Conservation (phyloP, 2,888 invertebrate genomes). For the Morpho achilles region DNA sequence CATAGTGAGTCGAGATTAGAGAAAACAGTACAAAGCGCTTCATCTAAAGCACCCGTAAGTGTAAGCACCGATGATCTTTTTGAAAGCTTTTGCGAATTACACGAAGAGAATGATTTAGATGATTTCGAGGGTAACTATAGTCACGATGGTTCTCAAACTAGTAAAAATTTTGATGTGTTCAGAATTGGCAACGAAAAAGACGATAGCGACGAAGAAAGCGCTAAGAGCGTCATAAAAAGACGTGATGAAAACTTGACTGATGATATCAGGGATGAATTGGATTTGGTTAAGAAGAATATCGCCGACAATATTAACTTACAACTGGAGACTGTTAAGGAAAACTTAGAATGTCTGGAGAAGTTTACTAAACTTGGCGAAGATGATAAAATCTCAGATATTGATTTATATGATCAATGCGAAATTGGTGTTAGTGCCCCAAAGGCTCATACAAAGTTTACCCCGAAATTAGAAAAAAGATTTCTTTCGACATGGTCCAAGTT, state of each 20-base stretch:
- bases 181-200: constrained; percentile 38
- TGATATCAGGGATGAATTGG: constrained; percentile 37
- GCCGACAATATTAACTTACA: constrained; percentile 47
- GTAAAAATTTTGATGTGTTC: constrained; percentile 38
- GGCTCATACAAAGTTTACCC: constrained; percentile 27
- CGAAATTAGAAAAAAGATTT: constrained; percentile 20
- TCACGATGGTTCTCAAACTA: constrained; percentile 33
- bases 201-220: constrained; percentile 36
- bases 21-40: constrained; percentile 32
- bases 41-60: constrained; percentile 34
- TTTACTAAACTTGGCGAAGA: constrained; percentile 38
- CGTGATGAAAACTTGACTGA: constrained; percentile 34
- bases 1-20: constrained; percentile 41
- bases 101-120: constrained; percentile 39
- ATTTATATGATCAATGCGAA: constrained; percentile 14
- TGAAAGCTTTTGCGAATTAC: constrained; percentile 49
- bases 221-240: constrained; percentile 42
- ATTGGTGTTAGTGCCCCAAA: not conserved
- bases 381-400: constrained; percentile 35
- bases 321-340: constrained; percentile 49
- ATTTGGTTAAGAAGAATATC: constrained; percentile 37
- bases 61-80: constrained; percentile 50
- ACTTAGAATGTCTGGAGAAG: constrained; percentile 47
- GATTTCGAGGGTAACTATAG: constrained; percentile 35
- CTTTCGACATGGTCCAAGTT: constrained; percentile 51